phyloP scores from a whole-genome alignment of 2,113 vertebrate genomes.

The Asarcornis scutulata region DNA sequence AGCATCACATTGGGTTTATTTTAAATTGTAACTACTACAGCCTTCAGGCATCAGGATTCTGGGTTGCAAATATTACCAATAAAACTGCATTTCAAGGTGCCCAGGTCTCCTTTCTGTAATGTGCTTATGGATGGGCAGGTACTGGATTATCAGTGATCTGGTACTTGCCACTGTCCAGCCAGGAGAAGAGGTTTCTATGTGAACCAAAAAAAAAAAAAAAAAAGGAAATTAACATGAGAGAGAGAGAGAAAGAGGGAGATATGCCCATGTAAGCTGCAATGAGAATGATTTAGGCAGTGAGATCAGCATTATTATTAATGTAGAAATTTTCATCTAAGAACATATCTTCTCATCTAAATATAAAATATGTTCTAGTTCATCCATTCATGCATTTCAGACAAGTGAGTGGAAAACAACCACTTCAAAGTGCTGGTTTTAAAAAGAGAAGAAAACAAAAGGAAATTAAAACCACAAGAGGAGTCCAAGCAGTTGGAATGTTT shows the following conservation, averaged over 20 bases:
- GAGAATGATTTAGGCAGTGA: not conserved
- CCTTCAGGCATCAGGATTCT: not conserved
- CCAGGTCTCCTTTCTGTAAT: not conserved
- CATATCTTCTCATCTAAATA: not conserved
- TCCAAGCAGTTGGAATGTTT: not conserved
- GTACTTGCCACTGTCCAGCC: not conserved
- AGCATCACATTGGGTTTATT: not conserved
- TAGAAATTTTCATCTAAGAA: not conserved
- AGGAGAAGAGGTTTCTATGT: not conserved
- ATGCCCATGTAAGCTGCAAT: not conserved
- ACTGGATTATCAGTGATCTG: not conserved
- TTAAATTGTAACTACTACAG: not conserved
- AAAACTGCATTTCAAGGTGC: rapidly evolving
- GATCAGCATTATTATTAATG: not conserved
- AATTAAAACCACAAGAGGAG: not conserved
- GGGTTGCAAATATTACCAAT: not conserved
- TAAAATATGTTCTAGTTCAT: not conserved
- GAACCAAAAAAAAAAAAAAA: not conserved
- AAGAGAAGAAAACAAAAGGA: not conserved
- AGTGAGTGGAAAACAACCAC: not conserved
- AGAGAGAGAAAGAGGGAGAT: not conserved
- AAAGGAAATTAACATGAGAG: not conserved
- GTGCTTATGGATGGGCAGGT: not conserved
- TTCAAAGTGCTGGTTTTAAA: not conserved
- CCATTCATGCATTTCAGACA: not conserved